Base-by-base conservation (phyloP, 2,888 invertebrate genomes). In the Agrotis ipsilon region DNA sequence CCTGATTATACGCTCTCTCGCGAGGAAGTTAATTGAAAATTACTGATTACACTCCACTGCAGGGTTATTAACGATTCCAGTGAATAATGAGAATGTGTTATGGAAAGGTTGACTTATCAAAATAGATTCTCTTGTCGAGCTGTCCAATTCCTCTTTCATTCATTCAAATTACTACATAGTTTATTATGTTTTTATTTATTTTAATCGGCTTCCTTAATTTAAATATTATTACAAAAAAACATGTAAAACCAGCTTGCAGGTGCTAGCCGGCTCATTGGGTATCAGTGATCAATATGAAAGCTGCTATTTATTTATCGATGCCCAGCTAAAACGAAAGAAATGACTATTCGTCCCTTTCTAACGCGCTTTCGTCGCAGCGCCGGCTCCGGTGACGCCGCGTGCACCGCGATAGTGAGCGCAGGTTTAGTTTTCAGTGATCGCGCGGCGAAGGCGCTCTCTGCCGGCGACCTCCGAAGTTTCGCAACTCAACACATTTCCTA, bases 341-440 rank as follows among this genome's bases (percentile, higher is more conserved):
- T 93, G 92, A 91, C 85, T 89, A 80, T 89, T 90, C 88, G 94
- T 96, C 96, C 93, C 93, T 93, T 93, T 96, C 95, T 88, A 90
- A 84, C 93, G 79, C 92, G 92, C 94, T 95, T 95, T 95, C 95
- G 86, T 87, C 77, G 87, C 75, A 68, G 81, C 75, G 78, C 75
- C 68, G 68, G 72, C 84, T 76, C 73, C 75, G 81, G 68, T 76
- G 68, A 66, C 68, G 80, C 70, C 68, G 81, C 78, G 61, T 66
- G 82, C 87, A 80, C 85, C 88, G 90, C 91, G 89, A 91, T 92
- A 92, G 91, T 90, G 90, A 90, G 84, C 89, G 89, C 89, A 84
- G 88, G 86, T 89, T 93, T 94, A 94, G 95, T 96, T 96, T 95
- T 94, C 92, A 94, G 94, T 93, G 92, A 90, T 91, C 94, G 91